These are phyloP conservation scores for Melangyna quadrimaculata DNA, from an alignment of 2,888 invertebrate genomes.

Conservation along the genomic window DNA sequence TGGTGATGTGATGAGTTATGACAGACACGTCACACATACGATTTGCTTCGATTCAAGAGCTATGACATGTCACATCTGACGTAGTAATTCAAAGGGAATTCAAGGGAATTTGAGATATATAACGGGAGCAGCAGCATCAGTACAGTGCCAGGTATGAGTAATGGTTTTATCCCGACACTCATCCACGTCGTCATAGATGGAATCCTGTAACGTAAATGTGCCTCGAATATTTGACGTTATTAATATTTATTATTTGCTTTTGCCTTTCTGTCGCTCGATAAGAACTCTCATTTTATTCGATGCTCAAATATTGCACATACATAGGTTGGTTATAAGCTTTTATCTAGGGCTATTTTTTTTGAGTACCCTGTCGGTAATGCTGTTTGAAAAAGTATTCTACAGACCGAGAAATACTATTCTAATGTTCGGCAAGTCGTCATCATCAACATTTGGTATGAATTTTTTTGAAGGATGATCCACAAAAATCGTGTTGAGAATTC, in stretches of 20 bases:
- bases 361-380: constrained; percentile 1
- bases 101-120: constrained; percentile 53
- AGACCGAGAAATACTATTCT: constrained; percentile 17
- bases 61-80: constrained; percentile 69
- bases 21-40: constrained; percentile 72
- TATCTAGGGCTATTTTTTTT: not conserved
- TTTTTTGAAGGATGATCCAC: constrained; percentile 43
- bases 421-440: constrained; percentile 37
- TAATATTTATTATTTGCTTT: constrained; percentile 70
- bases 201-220: constrained; percentile 59
- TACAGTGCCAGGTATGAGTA: constrained; percentile 68
- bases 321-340: constrained; percentile 3
- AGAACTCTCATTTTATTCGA: constrained; percentile 46
- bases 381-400: not conserved
- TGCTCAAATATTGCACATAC: constrained; percentile 52
- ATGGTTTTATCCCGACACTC: constrained; percentile 65
- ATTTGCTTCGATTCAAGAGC: constrained; percentile 68
- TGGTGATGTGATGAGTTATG: constrained; percentile 67
- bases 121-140: constrained; percentile 28
- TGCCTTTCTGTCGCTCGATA: constrained; percentile 43
- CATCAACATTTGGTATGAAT: constrained; percentile 38
- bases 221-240: constrained; percentile 68
- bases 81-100: constrained; percentile 52
- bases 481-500: constrained; percentile 60
- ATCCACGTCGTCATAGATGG: constrained; percentile 51